Evolutionary conservation across 2,888 invertebrate species (phyloP).

Genomic region (Allophyes oxyacanthae): DNA sequence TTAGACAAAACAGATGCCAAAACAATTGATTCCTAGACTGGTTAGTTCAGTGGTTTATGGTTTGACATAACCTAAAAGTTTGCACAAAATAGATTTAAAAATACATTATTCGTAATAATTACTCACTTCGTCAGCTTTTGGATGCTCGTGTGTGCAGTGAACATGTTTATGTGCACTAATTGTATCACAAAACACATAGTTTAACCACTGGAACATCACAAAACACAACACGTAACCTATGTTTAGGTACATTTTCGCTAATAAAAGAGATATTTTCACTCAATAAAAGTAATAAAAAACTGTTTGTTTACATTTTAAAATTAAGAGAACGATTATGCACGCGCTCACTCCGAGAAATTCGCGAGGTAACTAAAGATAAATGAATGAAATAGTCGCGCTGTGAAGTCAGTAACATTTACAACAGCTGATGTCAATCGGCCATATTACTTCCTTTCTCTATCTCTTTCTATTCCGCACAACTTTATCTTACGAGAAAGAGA

Average conservation of each 20-base stretch:
- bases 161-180: slow-evolving; percentile 71
- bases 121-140: slow-evolving; percentile 91
- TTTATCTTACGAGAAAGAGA: slow-evolving; percentile 25
- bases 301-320: slow-evolving; percentile 81
- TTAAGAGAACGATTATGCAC: slow-evolving; percentile 30
- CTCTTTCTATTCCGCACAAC: slow-evolving; percentile 28
- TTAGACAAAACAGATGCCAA: slow-evolving; percentile 24
- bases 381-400: slow-evolving; percentile 46
- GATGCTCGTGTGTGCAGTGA: slow-evolving; percentile 91
- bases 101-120: slow-evolving; percentile 35
- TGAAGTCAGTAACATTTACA: slow-evolving; percentile 53
- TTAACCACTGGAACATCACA: slow-evolving; percentile 62
- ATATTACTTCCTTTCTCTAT: slow-evolving; percentile 33
- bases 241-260: slow-evolving; percentile 63
- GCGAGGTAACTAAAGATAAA: slow-evolving; percentile 64
- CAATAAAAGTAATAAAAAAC: slow-evolving; percentile 57
- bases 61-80: slow-evolving; percentile 55
- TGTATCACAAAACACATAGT: slow-evolving; percentile 63
- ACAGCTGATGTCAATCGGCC: slow-evolving; percentile 56
- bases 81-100: slow-evolving; percentile 22
- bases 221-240: slow-evolving; percentile 63
- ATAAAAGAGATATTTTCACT: slow-evolving; percentile 64
- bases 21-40: slow-evolving; percentile 29
- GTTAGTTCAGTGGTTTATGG: slow-evolving; percentile 7
- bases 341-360: slow-evolving; percentile 45